These are phyloP conservation scores for Steinernema carpocapsae DNA, from an alignment of 2,888 invertebrate genomes.

Conservation along the genomic window DNA sequence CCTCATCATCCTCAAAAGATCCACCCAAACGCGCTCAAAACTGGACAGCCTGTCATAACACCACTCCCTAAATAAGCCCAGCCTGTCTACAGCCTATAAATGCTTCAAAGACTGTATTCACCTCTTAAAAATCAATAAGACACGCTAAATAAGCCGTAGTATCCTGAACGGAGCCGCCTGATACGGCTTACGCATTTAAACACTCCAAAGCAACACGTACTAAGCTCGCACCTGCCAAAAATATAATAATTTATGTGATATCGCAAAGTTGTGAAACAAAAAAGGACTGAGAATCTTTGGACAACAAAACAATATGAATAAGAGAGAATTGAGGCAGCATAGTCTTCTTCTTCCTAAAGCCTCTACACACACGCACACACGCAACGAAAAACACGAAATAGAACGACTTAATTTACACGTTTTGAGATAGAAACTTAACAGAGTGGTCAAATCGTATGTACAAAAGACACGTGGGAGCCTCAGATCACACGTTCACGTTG, in stretches of 20 bases:
- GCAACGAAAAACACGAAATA: neutral
- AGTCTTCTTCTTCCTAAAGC: conserved; percentile 16
- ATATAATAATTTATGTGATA: conserved; percentile 24
- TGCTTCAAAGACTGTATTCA: neutral
- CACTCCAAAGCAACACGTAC: neutral
- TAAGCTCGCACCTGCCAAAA: neutral
- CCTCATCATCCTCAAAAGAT: too few relatives aligned
- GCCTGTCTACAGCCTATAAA: too few relatives aligned
- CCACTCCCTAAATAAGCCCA: too few relatives aligned
- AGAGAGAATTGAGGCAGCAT: conserved; percentile 21
- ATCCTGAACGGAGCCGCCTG: neutral
- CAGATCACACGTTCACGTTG: conserved; percentile 19
- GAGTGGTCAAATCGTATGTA: neutral
- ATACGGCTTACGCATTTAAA: neutral
- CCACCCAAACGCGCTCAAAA: too few relatives aligned
- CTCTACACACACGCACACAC: neutral
- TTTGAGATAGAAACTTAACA: conserved; percentile 12
- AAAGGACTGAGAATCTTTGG: conserved; percentile 30
- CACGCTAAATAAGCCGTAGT: neutral
- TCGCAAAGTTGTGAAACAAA: neutral
- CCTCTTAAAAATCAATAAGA: neutral
- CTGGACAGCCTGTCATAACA: too few relatives aligned
- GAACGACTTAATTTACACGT: conserved; percentile 14
- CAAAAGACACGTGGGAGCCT: conserved; percentile 8
- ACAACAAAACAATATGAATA: neutral